phyloP scores from a whole-genome alignment of 2,797 vertebrate genomes.

The Tarsius wallacei region DNA sequence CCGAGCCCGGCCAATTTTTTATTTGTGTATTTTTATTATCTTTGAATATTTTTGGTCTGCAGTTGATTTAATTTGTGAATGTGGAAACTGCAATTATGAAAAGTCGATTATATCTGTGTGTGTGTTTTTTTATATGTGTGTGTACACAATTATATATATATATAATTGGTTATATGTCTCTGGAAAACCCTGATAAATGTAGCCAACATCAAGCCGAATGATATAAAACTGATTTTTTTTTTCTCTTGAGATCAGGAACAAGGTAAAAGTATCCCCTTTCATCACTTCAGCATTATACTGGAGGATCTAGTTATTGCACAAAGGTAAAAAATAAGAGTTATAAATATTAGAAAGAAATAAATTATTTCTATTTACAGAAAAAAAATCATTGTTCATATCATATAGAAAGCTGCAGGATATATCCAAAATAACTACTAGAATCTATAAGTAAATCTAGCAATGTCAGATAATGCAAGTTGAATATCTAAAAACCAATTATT shows the following conservation, averaged over 20 bases:
- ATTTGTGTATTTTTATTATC: background rate
- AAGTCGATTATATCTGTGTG: background rate
- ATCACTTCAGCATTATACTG: background rate
- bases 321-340: background rate
- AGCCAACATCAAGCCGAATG: background rate
- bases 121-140: no score
- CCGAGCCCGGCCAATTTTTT: no score
- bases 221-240: background rate
- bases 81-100: background rate
- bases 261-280: background rate
- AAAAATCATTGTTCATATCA: background rate
- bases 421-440: background rate
- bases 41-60: background rate
- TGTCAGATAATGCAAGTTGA: background rate
- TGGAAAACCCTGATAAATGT: background rate
- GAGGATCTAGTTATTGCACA: background rate
- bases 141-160: background rate
- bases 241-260: background rate
- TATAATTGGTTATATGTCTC: background rate
- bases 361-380: background rate
- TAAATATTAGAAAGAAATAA: background rate
- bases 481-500: background rate
- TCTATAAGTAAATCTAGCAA: background rate
- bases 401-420: background rate
- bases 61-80: background rate